Evolutionary conservation across 2,888 invertebrate species (phyloP).

Genomic region (Melanophora roralis): DNA sequence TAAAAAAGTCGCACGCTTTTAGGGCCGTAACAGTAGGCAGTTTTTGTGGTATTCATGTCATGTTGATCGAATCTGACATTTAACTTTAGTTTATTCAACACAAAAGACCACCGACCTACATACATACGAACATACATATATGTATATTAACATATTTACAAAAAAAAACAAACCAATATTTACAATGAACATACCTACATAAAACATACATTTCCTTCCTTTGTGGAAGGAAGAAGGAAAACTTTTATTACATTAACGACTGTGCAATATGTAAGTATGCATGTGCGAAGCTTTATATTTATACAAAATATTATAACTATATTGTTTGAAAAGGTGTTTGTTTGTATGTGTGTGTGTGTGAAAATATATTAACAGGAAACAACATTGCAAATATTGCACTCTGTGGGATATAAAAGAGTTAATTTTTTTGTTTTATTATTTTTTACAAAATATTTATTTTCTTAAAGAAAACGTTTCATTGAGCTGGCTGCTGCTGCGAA

Average conservation of each 20-base stretch:
- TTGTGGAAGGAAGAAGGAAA: conserved; percentile 57
- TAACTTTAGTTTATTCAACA: conserved; percentile 38
- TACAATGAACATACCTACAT: too few relatives aligned
- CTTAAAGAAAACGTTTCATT: conserved; percentile 38
- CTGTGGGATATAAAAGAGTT: conserved; percentile 34
- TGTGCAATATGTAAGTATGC: too few relatives aligned
- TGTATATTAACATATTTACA: too few relatives aligned
- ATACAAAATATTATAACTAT: not conserved
- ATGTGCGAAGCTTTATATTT: not conserved
- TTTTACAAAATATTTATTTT: conserved; percentile 36
- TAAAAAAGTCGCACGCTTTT: conserved; percentile 64
- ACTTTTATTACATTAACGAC: conserved; percentile 44
- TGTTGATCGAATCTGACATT: conserved; percentile 27
- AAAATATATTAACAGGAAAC: conserved; percentile 60
- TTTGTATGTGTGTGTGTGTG: conserved; percentile 44
- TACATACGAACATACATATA: conserved; percentile 30
- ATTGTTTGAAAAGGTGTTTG: not conserved
- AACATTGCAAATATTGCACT: conserved; percentile 48
- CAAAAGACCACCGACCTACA: conserved; percentile 53
- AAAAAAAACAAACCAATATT: not conserved
- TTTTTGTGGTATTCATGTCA: conserved; percentile 61
- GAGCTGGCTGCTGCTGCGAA: conserved; percentile 40
- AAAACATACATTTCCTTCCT: conserved; percentile 61
- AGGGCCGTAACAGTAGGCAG: conserved; percentile 63
- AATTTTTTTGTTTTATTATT: conserved; percentile 3